Evolutionary conservation across 2,113 vertebrate genomes (phyloP).

Genomic region (Rhea americana): DNA sequence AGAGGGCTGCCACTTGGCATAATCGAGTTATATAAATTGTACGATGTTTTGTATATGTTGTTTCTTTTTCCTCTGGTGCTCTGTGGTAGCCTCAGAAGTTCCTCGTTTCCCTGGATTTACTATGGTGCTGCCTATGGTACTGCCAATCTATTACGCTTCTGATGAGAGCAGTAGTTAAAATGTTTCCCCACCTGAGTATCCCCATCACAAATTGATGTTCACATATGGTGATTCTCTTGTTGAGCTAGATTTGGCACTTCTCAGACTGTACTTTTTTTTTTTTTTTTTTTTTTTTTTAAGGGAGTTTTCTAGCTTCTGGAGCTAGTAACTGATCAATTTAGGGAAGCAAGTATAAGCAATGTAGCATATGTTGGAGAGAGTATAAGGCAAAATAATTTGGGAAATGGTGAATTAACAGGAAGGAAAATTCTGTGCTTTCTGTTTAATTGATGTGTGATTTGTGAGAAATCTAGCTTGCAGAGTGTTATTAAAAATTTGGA

Average conservation of each 20-base stretch:
- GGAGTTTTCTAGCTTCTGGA: background rate
- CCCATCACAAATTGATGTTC: background rate
- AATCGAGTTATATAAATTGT: background rate
- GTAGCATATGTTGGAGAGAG: background rate
- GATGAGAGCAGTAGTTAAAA: background rate
- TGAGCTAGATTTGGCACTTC: background rate
- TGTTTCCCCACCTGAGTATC: background rate
- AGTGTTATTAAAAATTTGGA: background rate
- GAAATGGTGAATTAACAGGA: background rate
- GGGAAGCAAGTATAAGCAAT: background rate
- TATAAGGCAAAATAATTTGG: background rate
- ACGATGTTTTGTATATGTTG: background rate
- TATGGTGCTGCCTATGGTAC: background rate
- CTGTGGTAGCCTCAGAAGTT: slow-evolving; percentile 28
- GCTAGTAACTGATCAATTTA: background rate
- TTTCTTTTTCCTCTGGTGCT: background rate
- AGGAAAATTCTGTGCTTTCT: background rate
- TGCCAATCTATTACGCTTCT: background rate
- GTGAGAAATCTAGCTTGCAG: background rate
- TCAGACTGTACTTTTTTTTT: background rate
- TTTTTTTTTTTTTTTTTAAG: background rate
- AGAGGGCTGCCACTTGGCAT: slow-evolving; percentile 49
- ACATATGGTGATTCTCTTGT: background rate
- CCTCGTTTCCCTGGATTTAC: slow-evolving; percentile 8
- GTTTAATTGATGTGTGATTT: background rate